A percentile compares a stretch with the other conserved stretches of the same genome.
These are phyloP conservation scores for Laspeyria flexula DNA, from an alignment of 2,888 invertebrate species.

Conservation along the genomic window DNA sequence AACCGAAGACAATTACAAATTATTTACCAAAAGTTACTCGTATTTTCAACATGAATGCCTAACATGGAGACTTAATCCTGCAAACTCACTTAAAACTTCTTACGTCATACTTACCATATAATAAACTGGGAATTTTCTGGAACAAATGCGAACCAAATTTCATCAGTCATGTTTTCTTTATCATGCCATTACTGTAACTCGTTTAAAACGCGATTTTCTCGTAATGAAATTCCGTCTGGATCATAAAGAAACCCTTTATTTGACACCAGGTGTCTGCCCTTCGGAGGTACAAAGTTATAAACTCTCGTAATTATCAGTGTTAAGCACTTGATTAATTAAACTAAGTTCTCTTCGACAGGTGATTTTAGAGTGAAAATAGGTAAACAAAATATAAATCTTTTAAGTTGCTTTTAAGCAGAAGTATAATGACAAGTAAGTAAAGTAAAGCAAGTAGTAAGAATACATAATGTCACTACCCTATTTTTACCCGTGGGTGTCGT, in stretches of 20 bases:
- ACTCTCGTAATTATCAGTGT: background rate
- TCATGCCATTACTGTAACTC: constrained; percentile 42
- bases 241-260: constrained; percentile 58
- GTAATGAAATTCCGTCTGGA: constrained; percentile 65
- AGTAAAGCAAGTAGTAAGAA: no score
- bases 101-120: constrained; percentile 9
- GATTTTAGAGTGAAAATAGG: background rate
- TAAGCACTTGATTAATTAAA: background rate
- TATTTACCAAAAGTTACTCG: background rate
- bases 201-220: constrained; percentile 55
- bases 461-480: no score
- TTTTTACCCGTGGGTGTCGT: no score
- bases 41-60: background rate
- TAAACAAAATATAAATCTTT: background rate
- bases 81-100: constrained; percentile 32
- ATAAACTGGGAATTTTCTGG: constrained; percentile 21
- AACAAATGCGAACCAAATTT: constrained; percentile 38
- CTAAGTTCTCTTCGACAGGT: background rate
- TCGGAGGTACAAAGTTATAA: constrained; percentile 14
- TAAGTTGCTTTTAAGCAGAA: no score
- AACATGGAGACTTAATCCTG: constrained; percentile 4
- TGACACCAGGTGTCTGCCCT: constrained; percentile 37
- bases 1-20: background rate
- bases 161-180: constrained; percentile 46
- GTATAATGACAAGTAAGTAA: no score